Percentiles rank a stretch among this genome's conserved stretches.
Conservation (phyloP, 1,140 invertebrate species). For the Pteromalus puparum region DNA sequence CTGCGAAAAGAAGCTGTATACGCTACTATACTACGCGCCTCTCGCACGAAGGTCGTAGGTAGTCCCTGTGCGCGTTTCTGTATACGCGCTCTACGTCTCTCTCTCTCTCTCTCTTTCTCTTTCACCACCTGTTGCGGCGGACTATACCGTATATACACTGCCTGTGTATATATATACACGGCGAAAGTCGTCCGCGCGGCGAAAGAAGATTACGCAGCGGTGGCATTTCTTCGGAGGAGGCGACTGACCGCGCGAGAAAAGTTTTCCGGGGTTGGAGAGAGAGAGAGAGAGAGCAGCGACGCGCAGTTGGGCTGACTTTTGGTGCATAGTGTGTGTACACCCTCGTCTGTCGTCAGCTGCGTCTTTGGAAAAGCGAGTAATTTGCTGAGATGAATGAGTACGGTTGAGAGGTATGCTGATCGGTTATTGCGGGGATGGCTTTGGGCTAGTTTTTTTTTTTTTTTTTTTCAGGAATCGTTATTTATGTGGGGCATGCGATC, state of each 20-base stretch:
- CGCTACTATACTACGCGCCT: too few relatives aligned
- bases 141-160: not conserved
- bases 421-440: not conserved
- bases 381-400: not conserved
- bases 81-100: not conserved
- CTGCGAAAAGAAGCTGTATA: not conserved
- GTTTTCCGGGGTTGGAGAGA: not conserved
- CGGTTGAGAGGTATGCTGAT: not conserved
- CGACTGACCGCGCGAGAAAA: not conserved
- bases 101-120: not conserved
- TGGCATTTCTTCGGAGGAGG: not conserved
- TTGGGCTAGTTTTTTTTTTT: too few relatives aligned
- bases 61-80: not conserved
- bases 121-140: conserved; percentile 28
- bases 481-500: too few relatives aligned
- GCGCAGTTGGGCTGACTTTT: too few relatives aligned
- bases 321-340: not conserved
- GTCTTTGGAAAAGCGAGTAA: not conserved
- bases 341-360: not conserved
- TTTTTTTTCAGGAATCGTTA: too few relatives aligned
- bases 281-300: too few relatives aligned
- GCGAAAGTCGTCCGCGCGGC: not conserved
- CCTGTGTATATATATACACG: not conserved
- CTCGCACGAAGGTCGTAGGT: not conserved
- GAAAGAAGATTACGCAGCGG: not conserved